A percentile compares a stretch with the other conserved stretches of the same genome.
These are phyloP conservation scores for Varanus komodoensis DNA, from an alignment of 2,113 vertebrate genomes.

Conservation along the genomic window DNA sequence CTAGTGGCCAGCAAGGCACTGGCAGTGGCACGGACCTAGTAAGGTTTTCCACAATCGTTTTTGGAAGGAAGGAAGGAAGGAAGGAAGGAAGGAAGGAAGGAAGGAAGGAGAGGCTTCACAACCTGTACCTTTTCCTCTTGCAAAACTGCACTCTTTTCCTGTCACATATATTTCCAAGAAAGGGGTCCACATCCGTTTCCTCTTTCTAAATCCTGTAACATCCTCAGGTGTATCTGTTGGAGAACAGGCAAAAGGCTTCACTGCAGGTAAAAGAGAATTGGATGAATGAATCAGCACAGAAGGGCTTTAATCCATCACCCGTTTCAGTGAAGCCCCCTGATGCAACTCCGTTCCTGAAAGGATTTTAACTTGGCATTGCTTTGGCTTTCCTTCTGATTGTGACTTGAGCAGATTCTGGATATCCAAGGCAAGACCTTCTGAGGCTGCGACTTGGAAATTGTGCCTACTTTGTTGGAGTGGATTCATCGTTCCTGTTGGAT, in stretches of 20 bases:
- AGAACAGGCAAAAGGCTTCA: neutral
- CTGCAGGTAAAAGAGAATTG: constrained; percentile 39
- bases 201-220: constrained; percentile 21
- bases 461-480: neutral
- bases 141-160: neutral
- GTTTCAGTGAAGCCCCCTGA: constrained; percentile 44
- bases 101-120: neutral
- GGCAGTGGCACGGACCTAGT: neutral
- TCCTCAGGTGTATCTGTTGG: constrained; percentile 26
- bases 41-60: neutral
- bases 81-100: too few relatives aligned
- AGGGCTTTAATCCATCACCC: constrained; percentile 38
- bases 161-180: fast-evolving
- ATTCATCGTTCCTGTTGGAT: neutral
- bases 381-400: neutral
- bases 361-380: constrained; percentile 61
- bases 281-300: constrained; percentile 63
- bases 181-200: neutral
- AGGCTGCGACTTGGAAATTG: neutral
- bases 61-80: neutral
- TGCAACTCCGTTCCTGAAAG: constrained; percentile 24
- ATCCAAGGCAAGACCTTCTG: constrained; percentile 8
- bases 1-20: neutral
- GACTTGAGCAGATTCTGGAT: constrained; percentile 36
- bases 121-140: neutral